phyloP scores from a whole-genome alignment of 2,113 vertebrate genomes.

The Gasterosteus nipponicus region DNA sequence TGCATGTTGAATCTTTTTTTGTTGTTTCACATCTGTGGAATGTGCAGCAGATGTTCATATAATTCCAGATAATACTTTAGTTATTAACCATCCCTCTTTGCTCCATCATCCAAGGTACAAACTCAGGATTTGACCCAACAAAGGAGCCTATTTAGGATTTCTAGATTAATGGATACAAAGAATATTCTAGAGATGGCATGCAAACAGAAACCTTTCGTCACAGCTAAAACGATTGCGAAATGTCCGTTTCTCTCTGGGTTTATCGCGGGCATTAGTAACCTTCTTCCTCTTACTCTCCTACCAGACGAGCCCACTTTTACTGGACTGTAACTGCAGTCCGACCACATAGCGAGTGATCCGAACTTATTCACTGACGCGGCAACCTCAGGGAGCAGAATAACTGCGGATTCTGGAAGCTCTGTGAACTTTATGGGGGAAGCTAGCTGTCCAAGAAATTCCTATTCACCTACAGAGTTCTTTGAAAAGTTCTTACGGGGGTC shows the following conservation, averaged over 20 bases:
- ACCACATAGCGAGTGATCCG: constrained; percentile 1
- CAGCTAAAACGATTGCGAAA: not conserved
- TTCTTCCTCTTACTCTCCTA: not conserved
- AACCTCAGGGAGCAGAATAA: not conserved
- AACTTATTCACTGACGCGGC: not conserved
- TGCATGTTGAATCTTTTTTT: constrained; percentile 17
- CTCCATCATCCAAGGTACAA: constrained; percentile 31
- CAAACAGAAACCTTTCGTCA: not conserved
- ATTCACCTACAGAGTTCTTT: not conserved
- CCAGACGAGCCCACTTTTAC: not conserved
- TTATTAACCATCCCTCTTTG: constrained; percentile 55
- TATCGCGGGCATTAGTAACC: not conserved
- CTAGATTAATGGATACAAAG: constrained; percentile 15
- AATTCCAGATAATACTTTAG: constrained; percentile 58
- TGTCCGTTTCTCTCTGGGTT: not conserved
- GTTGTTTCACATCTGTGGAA: constrained; percentile 56
- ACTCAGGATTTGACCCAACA: constrained; percentile 33
- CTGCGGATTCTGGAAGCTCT: constrained; percentile 1
- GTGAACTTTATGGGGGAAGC: not conserved
- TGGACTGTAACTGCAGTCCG: constrained; percentile 14
- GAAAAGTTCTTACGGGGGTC: not conserved
- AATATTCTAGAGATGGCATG: constrained; percentile 3
- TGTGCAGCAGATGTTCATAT: constrained; percentile 67
- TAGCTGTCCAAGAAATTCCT: not conserved
- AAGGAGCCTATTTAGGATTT: constrained; percentile 37